Conservation (phyloP, 2,113 vertebrate genomes). For the Atherinomorus stipes region DNA sequence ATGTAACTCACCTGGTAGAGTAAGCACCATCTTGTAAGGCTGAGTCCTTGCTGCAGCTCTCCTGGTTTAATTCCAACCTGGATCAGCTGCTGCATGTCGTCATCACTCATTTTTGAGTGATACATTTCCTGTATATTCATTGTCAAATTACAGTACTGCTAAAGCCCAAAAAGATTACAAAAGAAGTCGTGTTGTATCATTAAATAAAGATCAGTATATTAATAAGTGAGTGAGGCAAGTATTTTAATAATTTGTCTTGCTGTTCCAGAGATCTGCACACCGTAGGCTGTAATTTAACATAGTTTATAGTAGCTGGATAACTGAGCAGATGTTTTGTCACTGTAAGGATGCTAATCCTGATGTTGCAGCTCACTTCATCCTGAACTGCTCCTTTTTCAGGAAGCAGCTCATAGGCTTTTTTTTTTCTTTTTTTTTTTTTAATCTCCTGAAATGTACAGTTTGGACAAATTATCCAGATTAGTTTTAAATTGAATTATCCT, state of each 20-base stretch:
- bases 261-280: background rate
- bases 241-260: too few species aligned
- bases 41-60: background rate
- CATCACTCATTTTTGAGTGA: too few species aligned
- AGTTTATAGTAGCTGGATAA: background rate
- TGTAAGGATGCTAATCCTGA: background rate
- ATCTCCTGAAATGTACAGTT: background rate
- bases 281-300: background rate
- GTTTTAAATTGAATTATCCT: conserved; percentile 29
- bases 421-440: background rate
- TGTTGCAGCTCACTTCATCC: background rate
- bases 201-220: background rate
- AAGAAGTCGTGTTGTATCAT: background rate
- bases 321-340: background rate
- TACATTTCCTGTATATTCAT: background rate
- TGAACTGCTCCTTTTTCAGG: conserved; percentile 4
- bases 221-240: background rate
- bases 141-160: too few species aligned
- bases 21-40: background rate
- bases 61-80: background rate
- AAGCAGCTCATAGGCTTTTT: background rate
- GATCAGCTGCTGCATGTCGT: too few species aligned
- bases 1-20: background rate
- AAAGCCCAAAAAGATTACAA: background rate
- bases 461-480: conserved; percentile 14